Percentiles rank a stretch among this genome's conserved stretches.
Evolutionary conservation across 2,888 invertebrate species (phyloP).

Genomic region (Eristalinus aeneus): DNA sequence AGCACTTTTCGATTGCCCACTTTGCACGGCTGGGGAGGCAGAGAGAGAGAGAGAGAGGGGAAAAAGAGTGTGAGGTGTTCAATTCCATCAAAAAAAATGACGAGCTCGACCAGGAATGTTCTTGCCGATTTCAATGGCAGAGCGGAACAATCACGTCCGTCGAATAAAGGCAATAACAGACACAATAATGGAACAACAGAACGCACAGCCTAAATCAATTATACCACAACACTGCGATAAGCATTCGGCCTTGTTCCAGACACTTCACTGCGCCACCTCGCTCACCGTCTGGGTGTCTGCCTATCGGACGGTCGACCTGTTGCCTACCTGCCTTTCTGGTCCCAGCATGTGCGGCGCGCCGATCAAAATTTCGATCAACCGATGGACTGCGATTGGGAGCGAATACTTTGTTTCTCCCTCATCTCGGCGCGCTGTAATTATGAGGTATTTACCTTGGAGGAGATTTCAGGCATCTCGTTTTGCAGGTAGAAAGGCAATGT

Average conservation of each 20-base stretch:
- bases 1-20: slow-evolving; percentile 25
- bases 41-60: background rate
- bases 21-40: background rate
- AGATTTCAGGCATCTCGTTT: background rate
- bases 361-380: slow-evolving; percentile 33
- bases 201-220: slow-evolving; percentile 40
- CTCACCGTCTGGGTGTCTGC: background rate
- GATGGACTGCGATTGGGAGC: slow-evolving; percentile 1
- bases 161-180: slow-evolving; percentile 21
- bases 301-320: background rate
- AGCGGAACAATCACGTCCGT: slow-evolving; percentile 27
- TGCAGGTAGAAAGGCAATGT: background rate
- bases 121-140: slow-evolving; percentile 30
- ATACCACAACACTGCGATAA: slow-evolving; percentile 4
- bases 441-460: background rate
- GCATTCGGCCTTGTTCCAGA: slow-evolving; percentile 61
- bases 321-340: background rate
- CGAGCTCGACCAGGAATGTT: slow-evolving; percentile 4
- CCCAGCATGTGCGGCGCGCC: slow-evolving; percentile 4
- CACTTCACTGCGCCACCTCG: background rate
- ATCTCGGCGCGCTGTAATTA: slow-evolving; percentile 20
- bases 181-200: slow-evolving; percentile 32
- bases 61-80: too few relatives aligned
- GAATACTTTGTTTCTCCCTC: background rate
- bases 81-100: background rate